Evolutionary conservation across 2,888 invertebrate genomes (phyloP).

Genomic region (Chrysomela aeneicollis): DNA sequence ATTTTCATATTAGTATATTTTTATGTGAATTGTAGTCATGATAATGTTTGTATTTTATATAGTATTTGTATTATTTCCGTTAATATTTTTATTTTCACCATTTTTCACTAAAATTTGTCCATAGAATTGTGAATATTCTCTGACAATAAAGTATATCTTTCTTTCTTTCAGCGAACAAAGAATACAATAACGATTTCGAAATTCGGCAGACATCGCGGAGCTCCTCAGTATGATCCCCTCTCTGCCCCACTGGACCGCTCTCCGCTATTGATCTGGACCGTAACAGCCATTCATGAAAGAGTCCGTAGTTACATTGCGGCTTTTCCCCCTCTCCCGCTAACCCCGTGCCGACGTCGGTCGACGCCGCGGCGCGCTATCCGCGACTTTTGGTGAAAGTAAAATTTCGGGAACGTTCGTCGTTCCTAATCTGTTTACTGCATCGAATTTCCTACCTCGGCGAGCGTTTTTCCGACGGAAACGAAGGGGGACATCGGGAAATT

Average conservation of each 20-base stretch:
- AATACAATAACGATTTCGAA: neutral
- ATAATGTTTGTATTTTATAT: no score
- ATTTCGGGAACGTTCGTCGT: conserved; percentile 32
- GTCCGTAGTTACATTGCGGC: conserved; percentile 51
- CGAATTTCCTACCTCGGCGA: conserved; percentile 19
- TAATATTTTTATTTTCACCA: no score
- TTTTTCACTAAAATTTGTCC: no score
- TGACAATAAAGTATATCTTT: no score
- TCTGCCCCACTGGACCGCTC: conserved; percentile 46
- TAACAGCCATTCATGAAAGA: conserved; percentile 54
- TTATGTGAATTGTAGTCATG: no score
- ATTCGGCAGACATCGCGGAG: neutral
- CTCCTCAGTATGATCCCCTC: conserved; percentile 28
- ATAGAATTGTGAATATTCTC: no score
- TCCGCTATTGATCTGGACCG: conserved; percentile 55
- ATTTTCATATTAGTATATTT: no score
- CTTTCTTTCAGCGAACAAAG: no score
- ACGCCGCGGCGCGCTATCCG: conserved; percentile 34
- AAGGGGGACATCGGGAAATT: neutral
- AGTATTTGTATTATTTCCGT: no score
- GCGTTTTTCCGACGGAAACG: conserved; percentile 12
- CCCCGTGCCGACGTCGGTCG: conserved; percentile 31
- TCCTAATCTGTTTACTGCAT: conserved; percentile 27
- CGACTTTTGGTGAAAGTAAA: conserved; percentile 40
- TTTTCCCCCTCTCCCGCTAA: conserved; percentile 47